Conservation (phyloP, 2,888 invertebrate genomes). For the Drosophila fulvimacula region DNA sequence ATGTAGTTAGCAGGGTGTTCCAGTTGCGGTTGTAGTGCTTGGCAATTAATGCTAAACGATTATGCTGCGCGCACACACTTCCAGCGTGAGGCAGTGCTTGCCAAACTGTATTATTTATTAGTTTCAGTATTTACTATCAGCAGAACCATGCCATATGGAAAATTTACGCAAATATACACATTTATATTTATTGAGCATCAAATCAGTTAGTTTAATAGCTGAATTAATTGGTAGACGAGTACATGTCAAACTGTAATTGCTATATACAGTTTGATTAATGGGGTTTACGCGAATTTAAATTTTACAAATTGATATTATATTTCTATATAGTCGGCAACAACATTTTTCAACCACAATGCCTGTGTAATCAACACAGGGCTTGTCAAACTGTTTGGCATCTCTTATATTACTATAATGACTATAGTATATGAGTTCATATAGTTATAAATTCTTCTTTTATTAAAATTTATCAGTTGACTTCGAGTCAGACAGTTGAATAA, state of each 20-base stretch:
- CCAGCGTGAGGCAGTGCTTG: conserved; percentile 8
- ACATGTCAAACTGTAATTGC: not conserved
- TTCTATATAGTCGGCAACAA: too few species aligned
- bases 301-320: too few species aligned
- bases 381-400: conserved; percentile 4
- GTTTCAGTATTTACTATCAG: not conserved
- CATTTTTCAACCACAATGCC: too few species aligned
- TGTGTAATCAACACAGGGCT: not conserved
- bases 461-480: not conserved
- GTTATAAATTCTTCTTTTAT: not conserved
- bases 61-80: conserved; percentile 30
- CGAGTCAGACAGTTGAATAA: not conserved
- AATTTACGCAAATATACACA: not conserved
- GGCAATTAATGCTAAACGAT: conserved; percentile 59
- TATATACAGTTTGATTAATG: too few species aligned
- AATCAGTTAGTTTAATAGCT: not conserved
- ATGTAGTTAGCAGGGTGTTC: conserved; percentile 1
- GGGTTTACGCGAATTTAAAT: too few species aligned
- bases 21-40: conserved; percentile 25
- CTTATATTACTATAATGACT: not conserved
- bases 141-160: not conserved
- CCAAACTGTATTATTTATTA: not conserved
- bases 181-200: not conserved
- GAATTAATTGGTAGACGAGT: not conserved
- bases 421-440: not conserved